Percentiles rank a stretch among this genome's conserved stretches.
phyloP scores from a whole-genome alignment of 1,140 invertebrate species.

The Brachionus manjavacas region DNA sequence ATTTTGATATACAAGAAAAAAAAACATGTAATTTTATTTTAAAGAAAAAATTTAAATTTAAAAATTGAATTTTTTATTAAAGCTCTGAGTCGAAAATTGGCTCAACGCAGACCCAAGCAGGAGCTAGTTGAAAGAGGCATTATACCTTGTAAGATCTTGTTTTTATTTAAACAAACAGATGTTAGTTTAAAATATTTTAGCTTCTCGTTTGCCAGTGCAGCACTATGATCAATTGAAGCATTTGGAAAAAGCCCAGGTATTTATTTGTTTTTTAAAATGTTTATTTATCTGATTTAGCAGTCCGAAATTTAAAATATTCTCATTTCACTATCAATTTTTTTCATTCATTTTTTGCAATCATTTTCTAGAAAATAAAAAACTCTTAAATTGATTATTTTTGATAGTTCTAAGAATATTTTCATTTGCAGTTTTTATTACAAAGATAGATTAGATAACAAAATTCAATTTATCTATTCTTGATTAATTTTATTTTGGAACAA shows the following conservation, averaged over 20 bases:
- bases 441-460: too few species aligned
- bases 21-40: slow-evolving; percentile 21
- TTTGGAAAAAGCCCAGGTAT: slow-evolving; percentile 39
- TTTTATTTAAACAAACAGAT: not conserved
- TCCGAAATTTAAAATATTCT: not conserved
- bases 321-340: too few species aligned
- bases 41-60: not conserved
- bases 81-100: slow-evolving; percentile 25
- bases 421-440: too few species aligned
- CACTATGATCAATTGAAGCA: slow-evolving; percentile 28
- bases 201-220: not conserved
- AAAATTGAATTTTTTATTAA: slow-evolving; percentile 11
- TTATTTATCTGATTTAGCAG: not conserved
- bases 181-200: not conserved
- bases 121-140: slow-evolving; percentile 31
- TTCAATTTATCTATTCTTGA: too few species aligned
- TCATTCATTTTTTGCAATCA: too few species aligned
- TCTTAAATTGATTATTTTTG: too few species aligned
- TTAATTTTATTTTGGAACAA: too few species aligned
- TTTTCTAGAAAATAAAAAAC: too few species aligned
- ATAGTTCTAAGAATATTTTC: too few species aligned
- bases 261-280: not conserved
- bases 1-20: slow-evolving; percentile 31
- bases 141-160: slow-evolving; percentile 1
- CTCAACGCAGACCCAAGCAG: not conserved